Evolutionary conservation across 2,797 vertebrate genomes (phyloP).

Genomic region (Tarsius wallacei): DNA sequence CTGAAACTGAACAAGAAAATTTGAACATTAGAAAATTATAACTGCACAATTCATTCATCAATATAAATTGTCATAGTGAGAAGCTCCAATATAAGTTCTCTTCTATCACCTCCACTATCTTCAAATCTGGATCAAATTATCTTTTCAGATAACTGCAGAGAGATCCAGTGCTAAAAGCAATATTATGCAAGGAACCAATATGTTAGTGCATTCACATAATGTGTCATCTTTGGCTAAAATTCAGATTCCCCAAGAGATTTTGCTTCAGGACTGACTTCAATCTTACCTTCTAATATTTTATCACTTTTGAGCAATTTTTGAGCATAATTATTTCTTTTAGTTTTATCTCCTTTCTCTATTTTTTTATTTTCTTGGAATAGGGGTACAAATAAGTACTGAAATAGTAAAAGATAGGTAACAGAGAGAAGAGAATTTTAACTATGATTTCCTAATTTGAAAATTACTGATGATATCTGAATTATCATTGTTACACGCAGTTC

Average conservation of each 20-base stretch:
- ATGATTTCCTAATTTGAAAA: slow-evolving; percentile 48
- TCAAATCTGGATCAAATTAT: not conserved
- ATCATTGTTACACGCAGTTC: not conserved
- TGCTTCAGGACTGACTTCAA: not conserved
- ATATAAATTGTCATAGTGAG: not conserved
- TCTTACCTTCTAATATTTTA: slow-evolving; percentile 18
- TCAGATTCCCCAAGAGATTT: slow-evolving; percentile 4
- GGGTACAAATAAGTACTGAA: not conserved
- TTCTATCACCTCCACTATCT: not conserved
- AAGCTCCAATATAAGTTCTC: not conserved
- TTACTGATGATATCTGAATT: not conserved
- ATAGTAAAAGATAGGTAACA: not conserved
- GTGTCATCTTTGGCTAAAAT: not conserved
- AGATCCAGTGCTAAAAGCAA: not conserved
- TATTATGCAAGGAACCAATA: not conserved
- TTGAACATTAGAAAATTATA: not conserved
- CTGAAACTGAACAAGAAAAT: slow-evolving; percentile 34
- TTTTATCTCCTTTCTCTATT: not conserved
- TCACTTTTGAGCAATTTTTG: slow-evolving; percentile 8
- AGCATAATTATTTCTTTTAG: slow-evolving; percentile 37
- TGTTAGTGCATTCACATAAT: not conserved
- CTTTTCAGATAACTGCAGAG: not conserved
- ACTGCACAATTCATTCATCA: not conserved
- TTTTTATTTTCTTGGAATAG: not conserved
- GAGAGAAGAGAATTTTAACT: not conserved